Percentiles rank a stretch among this genome's conserved stretches.
Evolutionary conservation across 2,888 invertebrate genomes (phyloP).

Genomic region (Spodoptera exigua): DNA sequence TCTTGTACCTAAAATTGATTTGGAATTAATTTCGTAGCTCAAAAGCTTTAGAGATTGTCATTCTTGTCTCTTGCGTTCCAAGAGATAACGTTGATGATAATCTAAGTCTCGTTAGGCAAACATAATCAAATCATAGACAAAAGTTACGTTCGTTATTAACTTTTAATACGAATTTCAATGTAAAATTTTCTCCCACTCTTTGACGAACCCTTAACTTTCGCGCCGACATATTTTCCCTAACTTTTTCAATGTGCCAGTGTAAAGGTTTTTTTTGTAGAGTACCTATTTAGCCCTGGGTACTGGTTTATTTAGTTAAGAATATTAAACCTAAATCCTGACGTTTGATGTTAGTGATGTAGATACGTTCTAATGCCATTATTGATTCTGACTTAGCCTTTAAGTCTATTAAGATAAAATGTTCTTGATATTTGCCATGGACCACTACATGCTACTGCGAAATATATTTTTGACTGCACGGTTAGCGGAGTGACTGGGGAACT

Average conservation of each 20-base stretch:
- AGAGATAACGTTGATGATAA: constrained; percentile 41
- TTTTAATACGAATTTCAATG: constrained; percentile 67
- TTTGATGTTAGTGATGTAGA: too few species aligned
- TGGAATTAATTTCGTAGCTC: constrained; percentile 1
- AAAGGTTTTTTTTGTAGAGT: constrained; percentile 37
- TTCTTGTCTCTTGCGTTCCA: constrained; percentile 30
- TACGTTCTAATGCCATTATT: too few species aligned
- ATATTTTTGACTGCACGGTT: too few species aligned
- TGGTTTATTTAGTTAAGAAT: neutral
- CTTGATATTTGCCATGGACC: too few species aligned
- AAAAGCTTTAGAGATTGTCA: constrained; percentile 27
- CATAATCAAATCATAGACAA: constrained; percentile 63
- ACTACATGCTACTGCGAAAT: too few species aligned
- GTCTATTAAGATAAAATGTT: too few species aligned
- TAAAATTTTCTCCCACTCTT: constrained; percentile 52
- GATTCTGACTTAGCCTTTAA: too few species aligned
- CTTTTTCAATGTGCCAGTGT: constrained; percentile 49
- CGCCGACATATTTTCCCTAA: constrained; percentile 54
- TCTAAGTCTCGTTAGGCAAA: constrained; percentile 49
- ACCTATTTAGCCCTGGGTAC: neutral
- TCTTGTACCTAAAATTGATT: too few species aligned
- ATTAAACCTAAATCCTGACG: too few species aligned
- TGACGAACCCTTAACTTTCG: constrained; percentile 61
- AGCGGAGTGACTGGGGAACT: too few species aligned
- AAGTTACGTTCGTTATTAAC: constrained; percentile 66